These are phyloP conservation scores for Dendrophyllia cribrosa DNA, from an alignment of 64 coral and sea anemone genomes.

Conservation along the genomic window DNA sequence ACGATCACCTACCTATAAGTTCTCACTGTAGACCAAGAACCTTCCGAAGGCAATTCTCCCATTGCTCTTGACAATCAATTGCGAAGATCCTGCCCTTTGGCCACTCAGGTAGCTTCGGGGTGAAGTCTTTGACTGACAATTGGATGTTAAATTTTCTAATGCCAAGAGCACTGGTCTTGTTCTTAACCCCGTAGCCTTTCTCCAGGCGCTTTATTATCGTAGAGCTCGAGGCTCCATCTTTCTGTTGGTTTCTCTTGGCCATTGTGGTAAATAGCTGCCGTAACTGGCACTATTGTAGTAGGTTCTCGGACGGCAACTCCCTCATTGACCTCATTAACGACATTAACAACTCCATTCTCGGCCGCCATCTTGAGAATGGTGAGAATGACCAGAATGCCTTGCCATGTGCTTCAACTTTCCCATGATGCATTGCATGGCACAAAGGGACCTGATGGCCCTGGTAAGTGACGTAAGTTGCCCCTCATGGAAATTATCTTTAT, in stretches of 20 bases:
- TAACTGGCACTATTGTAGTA: slow-evolving; percentile 68
- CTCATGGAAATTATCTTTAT: too few relatives aligned
- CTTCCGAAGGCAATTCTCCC: slow-evolving; percentile 60
- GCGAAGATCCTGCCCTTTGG: slow-evolving; percentile 70
- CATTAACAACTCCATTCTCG: too few relatives aligned
- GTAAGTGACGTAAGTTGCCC: too few relatives aligned
- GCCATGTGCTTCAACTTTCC: too few relatives aligned
- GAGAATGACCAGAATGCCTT: too few relatives aligned
- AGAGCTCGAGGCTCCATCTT: slow-evolving; percentile 66
- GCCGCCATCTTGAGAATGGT: too few relatives aligned
- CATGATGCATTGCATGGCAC: too few relatives aligned
- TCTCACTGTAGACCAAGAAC: slow-evolving; percentile 59
- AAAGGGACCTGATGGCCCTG: too few relatives aligned
- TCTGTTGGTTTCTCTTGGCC: slow-evolving; percentile 68
- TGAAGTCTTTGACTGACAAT: slow-evolving; percentile 77
- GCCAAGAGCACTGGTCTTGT: slow-evolving; percentile 18
- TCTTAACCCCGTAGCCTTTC: slow-evolving; percentile 67
- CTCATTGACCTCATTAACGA: too few relatives aligned
- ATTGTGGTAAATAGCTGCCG: slow-evolving; percentile 64
- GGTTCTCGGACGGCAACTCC: slow-evolving; percentile 5
- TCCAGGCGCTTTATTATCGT: slow-evolving; percentile 47
- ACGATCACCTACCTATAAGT: slow-evolving; percentile 65
- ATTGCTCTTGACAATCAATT: slow-evolving; percentile 79
- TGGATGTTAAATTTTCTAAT: slow-evolving; percentile 68
- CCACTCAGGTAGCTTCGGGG: slow-evolving; percentile 68